A percentile compares a stretch with the other conserved stretches of the same genome.
Conservation (phyloP, 2,113 vertebrate genomes). For the Coptodon bakossiorum region DNA sequence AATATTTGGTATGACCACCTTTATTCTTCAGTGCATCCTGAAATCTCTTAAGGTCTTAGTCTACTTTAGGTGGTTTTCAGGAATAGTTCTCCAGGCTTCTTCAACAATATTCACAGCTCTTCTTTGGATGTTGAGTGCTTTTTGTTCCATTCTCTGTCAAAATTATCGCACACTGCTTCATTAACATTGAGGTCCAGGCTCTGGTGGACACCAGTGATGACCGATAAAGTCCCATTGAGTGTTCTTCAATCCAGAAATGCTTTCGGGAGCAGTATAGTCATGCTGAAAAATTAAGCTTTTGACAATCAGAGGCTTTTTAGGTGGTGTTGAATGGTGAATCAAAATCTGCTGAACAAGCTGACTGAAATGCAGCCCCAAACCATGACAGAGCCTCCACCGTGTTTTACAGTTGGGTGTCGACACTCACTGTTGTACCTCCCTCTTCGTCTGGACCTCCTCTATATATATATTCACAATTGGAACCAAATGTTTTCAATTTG, state of each 20-base stretch:
- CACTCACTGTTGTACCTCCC: not conserved
- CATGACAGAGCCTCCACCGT: not conserved
- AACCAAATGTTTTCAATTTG: not conserved
- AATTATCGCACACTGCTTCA: not conserved
- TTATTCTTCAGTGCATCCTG: not conserved
- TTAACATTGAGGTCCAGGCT: not conserved
- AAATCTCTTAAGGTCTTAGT: not conserved
- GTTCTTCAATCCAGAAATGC: not conserved
- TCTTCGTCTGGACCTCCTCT: not conserved
- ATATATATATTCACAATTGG: rapidly evolving
- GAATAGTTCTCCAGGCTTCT: not conserved
- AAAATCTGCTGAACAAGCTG: not conserved
- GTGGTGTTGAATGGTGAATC: not conserved
- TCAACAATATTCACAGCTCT: not conserved
- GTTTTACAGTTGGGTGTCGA: not conserved
- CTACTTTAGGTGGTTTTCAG: not conserved
- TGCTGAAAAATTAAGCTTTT: not conserved
- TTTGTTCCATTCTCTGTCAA: not conserved
- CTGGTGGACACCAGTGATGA: not conserved
- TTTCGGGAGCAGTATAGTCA: not conserved
- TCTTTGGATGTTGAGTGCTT: not conserved
- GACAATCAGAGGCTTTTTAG: not conserved
- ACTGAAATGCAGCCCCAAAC: not conserved
- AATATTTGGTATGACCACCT: not conserved
- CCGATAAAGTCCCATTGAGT: not conserved